Conservation (phyloP, 2,888 invertebrate genomes). For the Brachypterus glaber region DNA sequence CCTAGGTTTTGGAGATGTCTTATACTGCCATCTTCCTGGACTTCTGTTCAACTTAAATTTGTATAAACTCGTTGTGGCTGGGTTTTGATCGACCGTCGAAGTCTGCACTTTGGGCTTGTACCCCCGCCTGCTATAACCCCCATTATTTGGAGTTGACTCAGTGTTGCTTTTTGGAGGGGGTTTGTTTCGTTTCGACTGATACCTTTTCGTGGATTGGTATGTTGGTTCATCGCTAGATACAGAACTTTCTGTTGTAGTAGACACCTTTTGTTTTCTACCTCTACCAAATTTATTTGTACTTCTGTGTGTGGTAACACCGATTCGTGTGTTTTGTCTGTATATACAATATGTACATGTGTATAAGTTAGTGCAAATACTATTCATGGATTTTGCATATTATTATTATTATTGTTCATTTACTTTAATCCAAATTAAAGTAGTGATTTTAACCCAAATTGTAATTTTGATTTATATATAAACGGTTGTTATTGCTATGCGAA, state of each 20-base stretch:
- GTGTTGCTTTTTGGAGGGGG: conserved; percentile 22
- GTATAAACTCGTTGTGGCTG: conserved; percentile 55
- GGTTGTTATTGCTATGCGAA: too few relatives aligned
- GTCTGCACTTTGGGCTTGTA: conserved; percentile 60
- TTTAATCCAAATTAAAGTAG: too few relatives aligned
- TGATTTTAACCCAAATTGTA: too few relatives aligned
- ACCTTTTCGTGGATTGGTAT: conserved; percentile 44
- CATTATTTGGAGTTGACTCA: conserved; percentile 38
- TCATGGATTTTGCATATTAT: too few relatives aligned
- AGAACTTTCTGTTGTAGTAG: conserved; percentile 57
- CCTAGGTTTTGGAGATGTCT: conserved; percentile 79
- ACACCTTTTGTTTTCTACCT: conserved; percentile 24
- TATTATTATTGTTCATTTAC: too few relatives aligned
- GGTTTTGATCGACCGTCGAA: conserved; percentile 45
- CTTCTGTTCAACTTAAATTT: conserved; percentile 75
- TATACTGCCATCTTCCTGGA: conserved; percentile 84
- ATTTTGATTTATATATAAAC: too few relatives aligned
- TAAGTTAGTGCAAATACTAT: conserved; percentile 24
- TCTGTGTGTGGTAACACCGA: too few relatives aligned
- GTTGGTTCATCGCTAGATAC: conserved; percentile 51
- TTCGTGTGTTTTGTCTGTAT: conserved; percentile 40
- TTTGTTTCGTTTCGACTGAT: conserved; percentile 40
- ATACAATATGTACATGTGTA: conserved; percentile 40
- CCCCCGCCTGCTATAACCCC: conserved; percentile 46
- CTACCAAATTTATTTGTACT: conserved; percentile 36